Evolutionary conservation across 2,797 vertebrate genomes (phyloP).

Genomic region (Aythya fuligula): DNA sequence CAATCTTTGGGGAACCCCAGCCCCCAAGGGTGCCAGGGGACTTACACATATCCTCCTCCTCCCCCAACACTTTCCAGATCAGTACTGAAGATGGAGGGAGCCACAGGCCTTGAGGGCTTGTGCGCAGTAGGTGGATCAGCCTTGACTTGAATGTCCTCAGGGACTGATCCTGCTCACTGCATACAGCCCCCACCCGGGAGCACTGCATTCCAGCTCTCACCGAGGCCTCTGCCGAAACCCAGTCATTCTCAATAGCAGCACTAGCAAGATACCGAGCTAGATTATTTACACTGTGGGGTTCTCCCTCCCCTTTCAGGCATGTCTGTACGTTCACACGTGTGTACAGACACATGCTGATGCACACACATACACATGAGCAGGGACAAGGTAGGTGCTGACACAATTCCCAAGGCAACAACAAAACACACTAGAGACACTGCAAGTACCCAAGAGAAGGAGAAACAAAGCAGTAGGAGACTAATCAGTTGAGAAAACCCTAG

Average conservation of each 20-base stretch:
- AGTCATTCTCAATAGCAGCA: neutral
- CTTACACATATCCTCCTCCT: neutral
- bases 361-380: neutral
- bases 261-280: neutral
- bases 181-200: neutral
- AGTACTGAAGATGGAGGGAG: neutral
- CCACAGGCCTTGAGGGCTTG: neutral
- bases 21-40: rapidly evolving
- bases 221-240: neutral
- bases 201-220: neutral
- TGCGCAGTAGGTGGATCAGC: neutral
- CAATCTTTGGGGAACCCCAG: no score
- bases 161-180: neutral
- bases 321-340: neutral
- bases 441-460: neutral
- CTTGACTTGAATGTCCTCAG: neutral
- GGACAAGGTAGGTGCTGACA: neutral
- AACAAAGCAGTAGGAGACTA: neutral
- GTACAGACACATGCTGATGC: rapidly evolving
- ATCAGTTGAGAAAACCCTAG: neutral
- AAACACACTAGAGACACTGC: neutral
- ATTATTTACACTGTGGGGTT: neutral
- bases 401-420: neutral
- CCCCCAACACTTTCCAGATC: neutral
- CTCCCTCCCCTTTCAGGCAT: neutral